phyloP scores from a whole-genome alignment of 2,888 invertebrate species.

The Mythimna pallens region DNA sequence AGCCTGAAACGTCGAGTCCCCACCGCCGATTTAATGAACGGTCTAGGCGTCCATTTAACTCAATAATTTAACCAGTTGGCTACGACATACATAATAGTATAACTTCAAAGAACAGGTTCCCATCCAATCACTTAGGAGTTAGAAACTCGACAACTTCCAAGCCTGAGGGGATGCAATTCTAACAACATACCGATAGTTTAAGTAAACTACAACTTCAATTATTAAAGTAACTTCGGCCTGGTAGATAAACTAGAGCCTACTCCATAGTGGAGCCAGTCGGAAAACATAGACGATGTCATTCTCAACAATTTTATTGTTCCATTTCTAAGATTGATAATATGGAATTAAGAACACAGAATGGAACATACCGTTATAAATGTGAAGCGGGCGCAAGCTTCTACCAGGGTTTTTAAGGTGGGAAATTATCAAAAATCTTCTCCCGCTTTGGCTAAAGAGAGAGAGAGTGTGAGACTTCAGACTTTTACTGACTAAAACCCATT shows the following conservation, averaged over 20 bases:
- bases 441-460: no score
- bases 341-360: neutral
- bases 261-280: neutral
- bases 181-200: conserved; percentile 24
- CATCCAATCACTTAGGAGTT: conserved; percentile 37
- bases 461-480: no score
- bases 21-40: no score
- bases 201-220: neutral
- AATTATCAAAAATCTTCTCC: no score
- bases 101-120: conserved; percentile 3
- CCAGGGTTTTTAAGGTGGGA: no score
- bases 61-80: neutral
- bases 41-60: neutral
- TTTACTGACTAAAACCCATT: no score
- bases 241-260: neutral
- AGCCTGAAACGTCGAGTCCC: no score
- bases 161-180: conserved; percentile 11
- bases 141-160: conserved; percentile 25
- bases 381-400: no score
- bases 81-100: neutral
- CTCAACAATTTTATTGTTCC: neutral
- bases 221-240: neutral
- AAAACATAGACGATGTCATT: neutral
- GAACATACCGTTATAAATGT: neutral
- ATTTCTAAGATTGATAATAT: neutral